Evolutionary conservation across 2,888 invertebrate genomes (phyloP).

Genomic region (Xestia rhomboidea): DNA sequence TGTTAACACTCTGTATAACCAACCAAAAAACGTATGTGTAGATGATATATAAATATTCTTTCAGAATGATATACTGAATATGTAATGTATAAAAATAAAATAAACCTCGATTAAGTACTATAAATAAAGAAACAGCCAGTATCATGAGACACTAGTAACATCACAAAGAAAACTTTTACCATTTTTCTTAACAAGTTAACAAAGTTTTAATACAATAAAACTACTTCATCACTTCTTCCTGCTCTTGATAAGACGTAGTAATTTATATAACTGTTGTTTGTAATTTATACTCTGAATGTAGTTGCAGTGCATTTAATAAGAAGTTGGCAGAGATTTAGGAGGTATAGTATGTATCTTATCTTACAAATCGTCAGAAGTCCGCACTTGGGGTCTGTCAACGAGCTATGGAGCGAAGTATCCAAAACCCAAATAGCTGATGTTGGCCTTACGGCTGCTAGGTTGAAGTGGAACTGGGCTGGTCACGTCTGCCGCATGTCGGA

Average conservation of each 20-base stretch:
- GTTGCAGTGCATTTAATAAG: neutral
- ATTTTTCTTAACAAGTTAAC: slow-evolving; percentile 26
- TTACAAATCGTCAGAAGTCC: too few relatives aligned
- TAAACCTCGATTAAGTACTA: neutral
- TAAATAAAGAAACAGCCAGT: neutral
- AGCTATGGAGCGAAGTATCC: too few relatives aligned
- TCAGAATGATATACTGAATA: too few relatives aligned
- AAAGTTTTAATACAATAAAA: slow-evolving; percentile 41
- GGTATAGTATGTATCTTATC: neutral
- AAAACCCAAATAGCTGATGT: too few relatives aligned
- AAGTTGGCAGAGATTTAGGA: neutral
- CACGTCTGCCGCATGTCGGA: too few relatives aligned
- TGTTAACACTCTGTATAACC: too few relatives aligned
- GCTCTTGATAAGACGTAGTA: slow-evolving; percentile 16
- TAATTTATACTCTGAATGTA: neutral
- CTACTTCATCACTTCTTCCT: slow-evolving; percentile 22
- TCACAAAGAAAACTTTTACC: slow-evolving; percentile 13
- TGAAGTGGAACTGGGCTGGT: too few relatives aligned
- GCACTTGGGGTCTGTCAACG: too few relatives aligned
- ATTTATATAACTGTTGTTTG: neutral
- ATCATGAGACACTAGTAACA: slow-evolving; percentile 4
- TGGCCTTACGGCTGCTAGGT: too few relatives aligned
- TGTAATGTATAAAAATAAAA: neutral
- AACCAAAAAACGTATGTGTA: too few relatives aligned
- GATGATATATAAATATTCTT: too few relatives aligned